Conservation (phyloP, 2,888 invertebrate genomes). For the Nemotelus pantherinus region DNA sequence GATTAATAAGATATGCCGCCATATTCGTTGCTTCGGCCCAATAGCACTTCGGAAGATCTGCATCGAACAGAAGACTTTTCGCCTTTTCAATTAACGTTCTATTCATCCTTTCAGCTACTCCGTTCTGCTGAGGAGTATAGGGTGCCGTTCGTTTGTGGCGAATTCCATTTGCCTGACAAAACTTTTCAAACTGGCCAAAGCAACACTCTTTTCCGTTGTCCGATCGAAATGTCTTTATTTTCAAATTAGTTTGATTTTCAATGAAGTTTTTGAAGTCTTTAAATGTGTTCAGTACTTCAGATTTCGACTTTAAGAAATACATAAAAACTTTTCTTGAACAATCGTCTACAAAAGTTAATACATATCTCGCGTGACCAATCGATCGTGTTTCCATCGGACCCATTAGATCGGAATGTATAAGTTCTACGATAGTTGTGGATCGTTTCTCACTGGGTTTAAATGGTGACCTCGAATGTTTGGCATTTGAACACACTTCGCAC, state of each 20-base stretch:
- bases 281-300: not conserved
- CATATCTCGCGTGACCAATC: conserved; percentile 57
- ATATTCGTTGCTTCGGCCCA: conserved; percentile 58
- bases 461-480: conserved; percentile 43
- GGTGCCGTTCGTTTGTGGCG: not conserved
- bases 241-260: conserved; percentile 54
- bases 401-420: not conserved
- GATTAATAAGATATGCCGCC: conserved; percentile 48
- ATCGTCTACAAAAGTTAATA: conserved; percentile 50
- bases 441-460: conserved; percentile 48
- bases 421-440: conserved; percentile 29
- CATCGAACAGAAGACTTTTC: not conserved
- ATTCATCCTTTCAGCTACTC: not conserved
- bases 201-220: not conserved
- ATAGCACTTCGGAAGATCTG: conserved; percentile 51
- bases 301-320: conserved; percentile 56
- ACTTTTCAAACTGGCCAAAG: not conserved
- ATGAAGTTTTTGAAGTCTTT: conserved; percentile 52
- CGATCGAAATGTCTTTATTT: conserved; percentile 52
- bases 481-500: conserved; percentile 27
- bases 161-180: not conserved
- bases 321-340: conserved; percentile 45
- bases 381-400: conserved; percentile 50
- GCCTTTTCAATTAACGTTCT: not conserved
- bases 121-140: not conserved